Base-by-base conservation (phyloP, 2,797 vertebrate species). In the Pyrrhura leucotis region DNA sequence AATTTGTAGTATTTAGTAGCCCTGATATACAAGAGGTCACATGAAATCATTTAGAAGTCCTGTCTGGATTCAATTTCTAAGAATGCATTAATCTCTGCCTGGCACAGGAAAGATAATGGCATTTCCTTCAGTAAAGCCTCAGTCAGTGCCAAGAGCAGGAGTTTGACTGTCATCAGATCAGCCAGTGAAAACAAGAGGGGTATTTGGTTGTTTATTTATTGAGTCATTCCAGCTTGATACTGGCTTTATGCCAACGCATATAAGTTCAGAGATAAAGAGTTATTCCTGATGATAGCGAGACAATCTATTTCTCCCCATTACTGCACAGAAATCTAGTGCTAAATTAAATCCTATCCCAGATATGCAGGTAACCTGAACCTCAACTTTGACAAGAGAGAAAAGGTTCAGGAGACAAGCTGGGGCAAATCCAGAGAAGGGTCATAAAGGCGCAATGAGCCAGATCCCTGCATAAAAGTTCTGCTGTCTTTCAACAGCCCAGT, bases 1-100 rank as follows among this genome's bases (percentile, higher is more conserved):
- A 95, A 96, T 97, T 97, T 96, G 94, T 94, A 96, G 94, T 88
- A 88, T 95, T 95, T 95, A 96, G 95, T 90, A 96, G 80, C 83
- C 61, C 63, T 90, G 94, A 96, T 95, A 90, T 71, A 91, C 91
- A 90, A 74, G 67, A 95, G 94, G 94, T 95, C 94, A 95, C 85
- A 91, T 79, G 80, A 96, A 96, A 91, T 95, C 88, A 89, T 95
- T 94, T 94, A 95, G 90, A 94, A 96, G 93, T 59, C 86, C 80
- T 95, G 92, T 74, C 95, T 97, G 96, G 94, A 95, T 94, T 95
- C 88, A 95, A 23, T 97, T 95, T 94, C 94, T 95, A 94, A 91
- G 93, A 94, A 96, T 90, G 90, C 95, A 97, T 95, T 95, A 93
- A 95, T 97, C 94, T 97, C 93, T 91, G 92, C 93, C 92, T 97